phyloP scores from a whole-genome alignment of 1,140 invertebrate genomes.

The Neuroterus valhalla region DNA sequence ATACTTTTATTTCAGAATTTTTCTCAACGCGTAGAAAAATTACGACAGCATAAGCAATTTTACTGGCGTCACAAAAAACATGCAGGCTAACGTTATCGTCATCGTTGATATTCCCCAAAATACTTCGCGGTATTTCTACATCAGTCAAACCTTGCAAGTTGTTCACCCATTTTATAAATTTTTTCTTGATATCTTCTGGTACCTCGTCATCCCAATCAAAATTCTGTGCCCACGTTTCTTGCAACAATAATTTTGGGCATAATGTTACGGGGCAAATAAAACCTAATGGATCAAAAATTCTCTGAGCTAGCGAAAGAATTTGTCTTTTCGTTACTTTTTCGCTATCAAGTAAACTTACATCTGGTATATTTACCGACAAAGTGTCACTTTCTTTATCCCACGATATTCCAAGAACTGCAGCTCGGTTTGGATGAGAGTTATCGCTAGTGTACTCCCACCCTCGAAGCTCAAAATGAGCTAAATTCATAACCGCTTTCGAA shows the following conservation, averaged over 20 bases:
- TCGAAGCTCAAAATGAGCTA: constrained; percentile 6
- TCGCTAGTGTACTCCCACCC: constrained; percentile 26
- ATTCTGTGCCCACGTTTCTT: constrained; percentile 46
- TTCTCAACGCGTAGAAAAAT: background rate
- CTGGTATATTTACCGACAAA: background rate
- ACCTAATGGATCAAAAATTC: constrained; percentile 62
- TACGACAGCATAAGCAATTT: background rate
- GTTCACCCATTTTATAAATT: constrained; percentile 47
- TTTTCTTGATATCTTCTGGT: background rate
- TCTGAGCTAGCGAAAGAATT: constrained; percentile 6
- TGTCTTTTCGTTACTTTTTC: constrained; percentile 28
- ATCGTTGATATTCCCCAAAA: background rate
- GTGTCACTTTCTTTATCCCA: constrained; percentile 2
- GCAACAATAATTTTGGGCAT: constrained; percentile 46
- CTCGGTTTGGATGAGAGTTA: background rate
- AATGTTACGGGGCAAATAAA: constrained; percentile 54
- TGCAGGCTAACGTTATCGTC: constrained; percentile 15
- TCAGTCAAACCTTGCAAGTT: constrained; percentile 16
- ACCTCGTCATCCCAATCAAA: constrained; percentile 55
- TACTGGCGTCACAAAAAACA: constrained; percentile 33
- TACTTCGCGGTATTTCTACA: constrained; percentile 24
- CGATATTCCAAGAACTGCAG: background rate
- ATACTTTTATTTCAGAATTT: background rate
- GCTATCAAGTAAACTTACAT: background rate
- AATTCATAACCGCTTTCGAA: background rate